phyloP scores from a whole-genome alignment of 2,113 vertebrate species.

The Romanogobio albipinnatus region DNA sequence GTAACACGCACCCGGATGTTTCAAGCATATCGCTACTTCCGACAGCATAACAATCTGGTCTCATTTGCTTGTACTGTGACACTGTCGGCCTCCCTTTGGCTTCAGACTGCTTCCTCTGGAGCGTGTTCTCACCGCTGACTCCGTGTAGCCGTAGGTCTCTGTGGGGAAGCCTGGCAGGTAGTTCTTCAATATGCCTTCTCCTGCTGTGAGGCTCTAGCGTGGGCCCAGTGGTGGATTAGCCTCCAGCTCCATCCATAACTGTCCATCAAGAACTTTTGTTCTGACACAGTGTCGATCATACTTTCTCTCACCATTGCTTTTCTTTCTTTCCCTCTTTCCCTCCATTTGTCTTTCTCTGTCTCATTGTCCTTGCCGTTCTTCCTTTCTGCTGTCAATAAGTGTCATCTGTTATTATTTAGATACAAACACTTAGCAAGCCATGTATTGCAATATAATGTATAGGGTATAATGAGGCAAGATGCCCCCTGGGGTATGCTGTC shows the following conservation, averaged over 20 bases:
- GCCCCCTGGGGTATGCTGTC: neutral
- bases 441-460: slow-evolving; percentile 61
- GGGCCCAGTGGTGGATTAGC: slow-evolving; percentile 57
- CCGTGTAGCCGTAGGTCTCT: slow-evolving; percentile 50
- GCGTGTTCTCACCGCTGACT: slow-evolving; percentile 47
- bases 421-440: slow-evolving; percentile 64
- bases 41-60: slow-evolving; percentile 1
- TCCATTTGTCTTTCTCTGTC: slow-evolving; percentile 39
- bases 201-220: slow-evolving; percentile 49
- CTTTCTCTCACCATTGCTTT: slow-evolving; percentile 47
- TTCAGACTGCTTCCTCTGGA: slow-evolving; percentile 36
- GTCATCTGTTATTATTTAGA: slow-evolving; percentile 67
- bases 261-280: slow-evolving; percentile 62
- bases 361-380: slow-evolving; percentile 3
- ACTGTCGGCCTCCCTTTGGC: slow-evolving; percentile 29
- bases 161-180: slow-evolving; percentile 57
- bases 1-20: neutral
- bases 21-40: neutral
- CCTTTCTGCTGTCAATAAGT: slow-evolving; percentile 59
- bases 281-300: slow-evolving; percentile 63
- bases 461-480: neutral
- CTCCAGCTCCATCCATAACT: slow-evolving; percentile 61
- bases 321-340: slow-evolving; percentile 16
- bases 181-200: slow-evolving; percentile 52
- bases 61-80: slow-evolving; percentile 31